Evolutionary conservation across 2,797 vertebrate genomes (phyloP).

Genomic region (Kryptopterus vitreolus): DNA sequence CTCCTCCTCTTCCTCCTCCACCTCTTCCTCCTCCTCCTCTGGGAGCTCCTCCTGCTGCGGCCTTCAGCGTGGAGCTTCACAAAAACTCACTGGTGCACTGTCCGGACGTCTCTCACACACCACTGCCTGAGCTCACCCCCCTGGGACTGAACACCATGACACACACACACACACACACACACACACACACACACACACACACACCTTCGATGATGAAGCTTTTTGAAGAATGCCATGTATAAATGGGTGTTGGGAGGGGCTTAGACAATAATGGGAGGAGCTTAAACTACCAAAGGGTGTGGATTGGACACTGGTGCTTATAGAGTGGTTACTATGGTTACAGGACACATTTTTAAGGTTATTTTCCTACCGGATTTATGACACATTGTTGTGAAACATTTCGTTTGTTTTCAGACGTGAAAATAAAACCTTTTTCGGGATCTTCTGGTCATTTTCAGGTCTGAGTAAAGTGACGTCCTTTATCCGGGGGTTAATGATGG

Average conservation of each 20-base stretch:
- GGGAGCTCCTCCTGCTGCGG: constrained; percentile 26
- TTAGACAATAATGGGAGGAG: no score
- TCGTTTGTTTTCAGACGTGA: background rate
- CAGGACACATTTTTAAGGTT: background rate
- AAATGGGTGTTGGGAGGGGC: no score
- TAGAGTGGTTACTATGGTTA: background rate
- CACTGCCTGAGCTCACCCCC: constrained; percentile 76
- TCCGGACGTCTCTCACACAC: constrained; percentile 47
- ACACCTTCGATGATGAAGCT: background rate
- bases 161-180: constrained; percentile 48
- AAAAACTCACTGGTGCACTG: constrained; percentile 64
- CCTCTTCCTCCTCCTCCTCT: background rate
- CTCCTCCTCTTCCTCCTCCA: background rate
- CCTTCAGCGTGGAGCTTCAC: constrained; percentile 71
- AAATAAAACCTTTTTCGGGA: background rate
- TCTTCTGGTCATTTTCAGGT: background rate
- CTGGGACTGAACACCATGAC: constrained; percentile 79
- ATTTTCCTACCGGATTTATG: background rate
- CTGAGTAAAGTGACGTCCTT: background rate
- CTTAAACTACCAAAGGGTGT: background rate
- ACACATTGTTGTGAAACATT: background rate
- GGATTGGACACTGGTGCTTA: background rate
- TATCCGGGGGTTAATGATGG: no score
- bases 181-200: background rate
- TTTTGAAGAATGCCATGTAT: no score